Base-by-base conservation (phyloP, 1,140 invertebrate species). In the Harpegnathos saltator region DNA sequence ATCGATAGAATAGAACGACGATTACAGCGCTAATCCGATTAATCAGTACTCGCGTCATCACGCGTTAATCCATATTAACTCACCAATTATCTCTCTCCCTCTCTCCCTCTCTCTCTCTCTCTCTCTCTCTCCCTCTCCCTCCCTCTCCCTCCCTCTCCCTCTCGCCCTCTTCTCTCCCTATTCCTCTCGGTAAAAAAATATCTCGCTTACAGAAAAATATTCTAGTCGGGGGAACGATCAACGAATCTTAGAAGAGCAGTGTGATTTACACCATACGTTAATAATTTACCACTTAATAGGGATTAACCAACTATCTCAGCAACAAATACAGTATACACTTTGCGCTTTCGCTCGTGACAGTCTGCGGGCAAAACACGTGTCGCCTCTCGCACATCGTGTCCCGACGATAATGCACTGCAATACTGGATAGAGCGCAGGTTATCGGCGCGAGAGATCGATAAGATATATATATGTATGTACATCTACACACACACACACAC, bases 151-250 rank as follows among this genome's bases (percentile, higher is more conserved):
- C 33, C 61, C 65, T n/a, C 5, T 69, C 33, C 71, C 65, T 24
- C 12, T 44, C 38, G 1, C 38, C 7, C 7, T 33, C 33, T 11
- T 44, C 38, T 44, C 38, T 44, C 38, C 11, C 38, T 11, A 3
- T 44, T 11, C 58, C 52, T 80, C 52, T 24, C 12, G 74, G 22
- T 69, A 80, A 80, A 80, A 80, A 80, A 80, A 80, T 80, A 80
- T 48, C 44, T 58, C 58, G 65, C 22, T 15, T 58, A 24, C 75
- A 58, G 52, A 80, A 80, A 69, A 80, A 80, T 80, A 80, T 80
- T 69, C 38, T 69, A 68, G 24, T 75, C 26, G 4, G 14, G n/a
- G 33, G 44, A 80, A 69, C 17, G n/a, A 11, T 80, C 19, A 69
- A 71, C 63, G 22, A 80, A 80, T 71, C 69, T 80, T 71, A 80